phyloP scores from a whole-genome alignment of 2,113 vertebrate genomes.

The Neodontobutis hainanensis region DNA sequence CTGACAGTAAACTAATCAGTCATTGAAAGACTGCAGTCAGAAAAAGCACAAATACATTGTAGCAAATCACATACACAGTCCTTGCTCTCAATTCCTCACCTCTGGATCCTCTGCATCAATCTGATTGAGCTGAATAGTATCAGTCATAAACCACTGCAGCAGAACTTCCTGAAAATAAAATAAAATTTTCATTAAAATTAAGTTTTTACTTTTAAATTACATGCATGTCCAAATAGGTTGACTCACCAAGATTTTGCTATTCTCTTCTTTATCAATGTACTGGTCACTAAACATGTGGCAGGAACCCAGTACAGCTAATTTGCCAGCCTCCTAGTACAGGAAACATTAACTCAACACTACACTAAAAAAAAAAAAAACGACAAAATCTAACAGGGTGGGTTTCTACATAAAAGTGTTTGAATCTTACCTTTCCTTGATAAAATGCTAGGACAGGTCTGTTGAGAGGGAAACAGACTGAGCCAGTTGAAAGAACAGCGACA shows the following conservation, averaged over 20 bases:
- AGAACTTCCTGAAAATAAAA: slow-evolving; percentile 86
- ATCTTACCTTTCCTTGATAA: slow-evolving; percentile 86
- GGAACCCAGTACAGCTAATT: slow-evolving; percentile 91
- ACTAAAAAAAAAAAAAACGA: too few species aligned
- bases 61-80: too few species aligned
- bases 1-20: not conserved
- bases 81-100: slow-evolving; percentile 72
- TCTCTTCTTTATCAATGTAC: slow-evolving; percentile 98
- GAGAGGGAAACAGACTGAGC: slow-evolving; percentile 94
- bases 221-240: not conserved
- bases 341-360: not conserved
- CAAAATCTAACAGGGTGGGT: too few species aligned
- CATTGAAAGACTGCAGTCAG: too few species aligned
- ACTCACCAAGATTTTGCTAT: slow-evolving; percentile 92
- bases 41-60: too few species aligned
- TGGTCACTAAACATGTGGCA: slow-evolving; percentile 97
- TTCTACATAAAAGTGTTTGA: not conserved
- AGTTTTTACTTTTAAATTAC: not conserved
- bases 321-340: slow-evolving; percentile 80
- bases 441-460: slow-evolving; percentile 94
- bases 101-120: slow-evolving; percentile 95
- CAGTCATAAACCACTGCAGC: slow-evolving; percentile 95
- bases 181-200: too few species aligned
- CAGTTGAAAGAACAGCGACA: slow-evolving; percentile 90
- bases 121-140: slow-evolving; percentile 90